Base-by-base conservation (phyloP, 2,113 vertebrate species). In the Zootoca vivipara region DNA sequence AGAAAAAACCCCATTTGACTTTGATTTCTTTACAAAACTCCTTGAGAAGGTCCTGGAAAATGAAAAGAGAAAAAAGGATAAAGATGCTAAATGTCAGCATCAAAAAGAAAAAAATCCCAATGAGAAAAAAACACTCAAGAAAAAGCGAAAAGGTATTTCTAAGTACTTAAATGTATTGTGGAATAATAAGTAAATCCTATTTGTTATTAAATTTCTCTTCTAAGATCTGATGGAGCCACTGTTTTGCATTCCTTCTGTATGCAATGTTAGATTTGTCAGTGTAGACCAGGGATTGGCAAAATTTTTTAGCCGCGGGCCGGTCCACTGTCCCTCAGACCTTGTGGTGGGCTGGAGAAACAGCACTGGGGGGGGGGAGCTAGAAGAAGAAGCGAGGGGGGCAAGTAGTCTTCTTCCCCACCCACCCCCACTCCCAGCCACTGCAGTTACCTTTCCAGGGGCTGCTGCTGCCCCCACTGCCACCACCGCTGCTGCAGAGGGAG, bases 1-100 rank as follows among this genome's bases (percentile, higher is more conserved):
- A 95, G 98, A 99, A 91, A 98, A 98, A 91, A 96, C 97, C 1
- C 97, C 97, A 75, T 97, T 99, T 96, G 99, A 99, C 95, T 97
- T 99, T 72, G 97, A 98, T 87, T 98, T 98, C 94, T 99, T 99
- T 95, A 97, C 97, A 38, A 97, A 97, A 82, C 96, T 99, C 75
- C 98, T 99, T 83, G 97, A 97, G 85, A 98, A 98, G 92, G 97
- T 99, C 87, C 93, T 98, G 86, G 98, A 97, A 89, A 96, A 97
- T 87, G 98, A 98, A 88, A 95, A 97, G 89, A 98, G 95, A 91
- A 97, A 95, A 91, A 99, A 97, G 89, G 96, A 97, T 84, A 97
- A 98, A 95, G 92, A 90, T 62, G 91, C 93, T 92, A 97, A 96
- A 96, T 92, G 46, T 85, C 90, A 95, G 18, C 94, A 75, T 79